Percentiles rank a stretch among this genome's conserved stretches.
Conservation (phyloP, 2,888 invertebrate genomes). For the Drosophila mimetica region DNA sequence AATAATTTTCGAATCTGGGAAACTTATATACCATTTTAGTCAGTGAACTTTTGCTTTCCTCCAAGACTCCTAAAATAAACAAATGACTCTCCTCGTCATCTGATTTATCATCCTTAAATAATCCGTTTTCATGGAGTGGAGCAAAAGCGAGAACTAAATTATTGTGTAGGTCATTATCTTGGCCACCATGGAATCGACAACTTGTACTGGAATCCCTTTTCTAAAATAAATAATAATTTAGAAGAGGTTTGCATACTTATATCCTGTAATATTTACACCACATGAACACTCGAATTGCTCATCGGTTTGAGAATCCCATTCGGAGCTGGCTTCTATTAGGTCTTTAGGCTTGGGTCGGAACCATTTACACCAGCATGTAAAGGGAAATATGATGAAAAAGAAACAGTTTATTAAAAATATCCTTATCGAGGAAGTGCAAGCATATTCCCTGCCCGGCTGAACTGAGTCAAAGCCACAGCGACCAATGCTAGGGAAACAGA, state of each 20-base stretch:
- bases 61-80: conserved; percentile 35
- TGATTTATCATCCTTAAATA: conserved; percentile 29
- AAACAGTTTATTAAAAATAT: conserved; percentile 71
- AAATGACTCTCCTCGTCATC: conserved; percentile 43
- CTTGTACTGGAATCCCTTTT: background rate
- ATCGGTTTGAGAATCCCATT: conserved; percentile 54
- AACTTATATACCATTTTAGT: conserved; percentile 21
- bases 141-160: conserved; percentile 1
- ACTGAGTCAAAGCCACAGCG: conserved; percentile 68
- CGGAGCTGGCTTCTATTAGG: conserved; percentile 59
- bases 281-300: background rate
- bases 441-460: conserved; percentile 65
- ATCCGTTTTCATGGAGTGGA: conserved; percentile 21
- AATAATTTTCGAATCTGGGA: background rate
- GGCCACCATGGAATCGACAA: conserved; percentile 23
- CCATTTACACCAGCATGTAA: conserved; percentile 72
- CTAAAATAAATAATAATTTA: background rate
- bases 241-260: background rate
- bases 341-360: conserved; percentile 71
- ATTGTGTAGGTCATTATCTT: conserved; percentile 1
- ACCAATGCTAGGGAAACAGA: conserved; percentile 51
- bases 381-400: conserved; percentile 70
- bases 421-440: conserved; percentile 55
- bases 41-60: conserved; percentile 41
- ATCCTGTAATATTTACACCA: background rate